These are phyloP conservation scores for Morelia viridis DNA, from an alignment of 2,797 vertebrate genomes.

Conservation along the genomic window DNA sequence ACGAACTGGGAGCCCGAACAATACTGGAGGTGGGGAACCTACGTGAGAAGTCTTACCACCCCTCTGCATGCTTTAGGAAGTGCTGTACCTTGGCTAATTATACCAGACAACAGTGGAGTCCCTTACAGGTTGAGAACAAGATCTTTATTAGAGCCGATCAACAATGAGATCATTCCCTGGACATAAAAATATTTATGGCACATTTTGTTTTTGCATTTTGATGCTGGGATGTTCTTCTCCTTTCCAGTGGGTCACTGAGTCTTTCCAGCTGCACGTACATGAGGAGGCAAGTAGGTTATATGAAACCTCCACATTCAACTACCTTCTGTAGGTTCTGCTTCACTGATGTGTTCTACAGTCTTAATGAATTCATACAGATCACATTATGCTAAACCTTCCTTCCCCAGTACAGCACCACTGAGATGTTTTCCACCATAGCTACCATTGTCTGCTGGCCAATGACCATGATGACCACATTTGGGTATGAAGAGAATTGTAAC, in stretches of 20 bases:
- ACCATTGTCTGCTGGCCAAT: too few species aligned
- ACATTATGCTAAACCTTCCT: neutral
- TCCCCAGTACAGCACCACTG: neutral
- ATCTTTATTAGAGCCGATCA: slow-evolving; percentile 36
- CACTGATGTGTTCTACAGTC: neutral
- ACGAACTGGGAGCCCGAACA: neutral
- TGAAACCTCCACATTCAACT: neutral
- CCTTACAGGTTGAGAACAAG: slow-evolving; percentile 34
- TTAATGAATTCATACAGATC: neutral
- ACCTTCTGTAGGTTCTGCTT: neutral
- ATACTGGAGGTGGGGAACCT: neutral
- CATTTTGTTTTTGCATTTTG: slow-evolving; percentile 23
- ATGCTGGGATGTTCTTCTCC: neutral
- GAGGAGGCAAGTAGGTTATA: neutral
- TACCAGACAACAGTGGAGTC: slow-evolving; percentile 28
- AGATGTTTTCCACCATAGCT: too few species aligned
- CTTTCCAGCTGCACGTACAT: neutral
- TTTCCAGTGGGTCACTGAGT: neutral
- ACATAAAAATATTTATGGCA: neutral
- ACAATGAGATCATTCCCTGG: slow-evolving; percentile 36
- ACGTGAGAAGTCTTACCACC: too few species aligned
- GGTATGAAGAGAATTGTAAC: too few species aligned
- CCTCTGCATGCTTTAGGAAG: neutral
- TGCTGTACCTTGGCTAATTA: slow-evolving; percentile 31
- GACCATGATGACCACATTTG: too few species aligned